Evolutionary conservation across 1,140 invertebrate genomes (phyloP), one percentile per base, ranked within the genome.

Genomic region (Anastatus disparis): DNA sequence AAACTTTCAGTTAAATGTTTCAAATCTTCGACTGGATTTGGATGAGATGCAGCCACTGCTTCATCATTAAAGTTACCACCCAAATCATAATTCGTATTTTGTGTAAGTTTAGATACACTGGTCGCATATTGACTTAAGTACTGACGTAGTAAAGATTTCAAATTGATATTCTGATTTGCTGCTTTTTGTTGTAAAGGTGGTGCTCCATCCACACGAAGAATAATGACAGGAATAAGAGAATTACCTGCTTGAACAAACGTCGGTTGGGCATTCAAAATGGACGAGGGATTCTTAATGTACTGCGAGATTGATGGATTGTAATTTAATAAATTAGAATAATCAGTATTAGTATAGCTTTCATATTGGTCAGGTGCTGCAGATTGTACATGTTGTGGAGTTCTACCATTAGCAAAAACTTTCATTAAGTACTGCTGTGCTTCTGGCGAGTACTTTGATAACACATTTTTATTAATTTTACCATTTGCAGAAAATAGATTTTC

Each of bases 221-320:
- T 85, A 31, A 86, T 86, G 0, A 86, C 85, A 2, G 85, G 85
- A 42, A 86, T 82, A 40, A 86, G 46, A 0, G 83, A 85, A 64
- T 78, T 81, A 0, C 85, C 85, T 12, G 82, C 77, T 74, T 85
- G 84, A 22, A 86, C 81, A 61, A 85, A 86, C 3, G 85, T 86
- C 0, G 85, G 85, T 9, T 80, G 80, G 2, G 84, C 85, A 29
- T 86, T 85, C 0, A 86, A 53, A 40, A 86, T 86, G 0, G 85
- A 85, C 6, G 83, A 72, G 0, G 85, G 85, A 71, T 86, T 81
- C 26, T 82, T 82, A 9, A 86, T 79, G 35, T 86, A 86, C 26
- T 85, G 83, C 2, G 83, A 84, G n/a, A 86, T 84, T 0, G 83
- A 86, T 3, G 84, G 85, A 71, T 85, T 85, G 29, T 84, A 85